Evolutionary conservation across 2,888 invertebrate genomes (phyloP).

Genomic region (Spilosoma lubricipeda): DNA sequence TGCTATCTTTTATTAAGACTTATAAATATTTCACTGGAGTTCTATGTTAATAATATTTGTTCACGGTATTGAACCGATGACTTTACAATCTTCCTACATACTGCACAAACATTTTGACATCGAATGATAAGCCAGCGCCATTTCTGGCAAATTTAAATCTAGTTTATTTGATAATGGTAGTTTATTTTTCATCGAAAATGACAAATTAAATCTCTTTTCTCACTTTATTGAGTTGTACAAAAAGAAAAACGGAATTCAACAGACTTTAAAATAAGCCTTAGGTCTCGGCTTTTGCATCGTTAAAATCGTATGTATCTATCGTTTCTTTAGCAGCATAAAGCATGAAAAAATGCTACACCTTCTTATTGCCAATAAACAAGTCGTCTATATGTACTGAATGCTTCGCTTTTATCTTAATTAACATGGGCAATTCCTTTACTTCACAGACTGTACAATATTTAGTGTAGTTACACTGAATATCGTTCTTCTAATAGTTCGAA

Average conservation of each 20-base stretch:
- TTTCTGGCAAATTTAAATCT: not conserved
- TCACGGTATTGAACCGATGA: not conserved
- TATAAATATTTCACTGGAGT: not conserved
- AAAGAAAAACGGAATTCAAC: not conserved
- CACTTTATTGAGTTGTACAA: not conserved
- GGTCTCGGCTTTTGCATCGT: not conserved
- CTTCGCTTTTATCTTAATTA: not conserved
- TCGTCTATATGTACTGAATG: not conserved
- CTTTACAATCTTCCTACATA: not conserved
- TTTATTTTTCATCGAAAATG: not conserved
- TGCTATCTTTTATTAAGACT: not conserved
- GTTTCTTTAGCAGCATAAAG: not conserved
- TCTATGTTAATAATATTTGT: not conserved
- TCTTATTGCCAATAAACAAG: not conserved
- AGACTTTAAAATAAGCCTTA: not conserved
- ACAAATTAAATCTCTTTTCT: not conserved
- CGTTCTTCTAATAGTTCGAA: not conserved
- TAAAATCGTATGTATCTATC: not conserved
- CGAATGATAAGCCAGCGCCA: not conserved
- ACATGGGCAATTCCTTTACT: no score
- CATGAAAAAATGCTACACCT: not conserved
- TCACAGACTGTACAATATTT: not conserved
- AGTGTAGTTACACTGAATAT: not conserved
- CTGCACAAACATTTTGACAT: not conserved
- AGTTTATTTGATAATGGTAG: not conserved